Base-by-base conservation (phyloP, 2,113 vertebrate genomes). In the Chionis minor region DNA sequence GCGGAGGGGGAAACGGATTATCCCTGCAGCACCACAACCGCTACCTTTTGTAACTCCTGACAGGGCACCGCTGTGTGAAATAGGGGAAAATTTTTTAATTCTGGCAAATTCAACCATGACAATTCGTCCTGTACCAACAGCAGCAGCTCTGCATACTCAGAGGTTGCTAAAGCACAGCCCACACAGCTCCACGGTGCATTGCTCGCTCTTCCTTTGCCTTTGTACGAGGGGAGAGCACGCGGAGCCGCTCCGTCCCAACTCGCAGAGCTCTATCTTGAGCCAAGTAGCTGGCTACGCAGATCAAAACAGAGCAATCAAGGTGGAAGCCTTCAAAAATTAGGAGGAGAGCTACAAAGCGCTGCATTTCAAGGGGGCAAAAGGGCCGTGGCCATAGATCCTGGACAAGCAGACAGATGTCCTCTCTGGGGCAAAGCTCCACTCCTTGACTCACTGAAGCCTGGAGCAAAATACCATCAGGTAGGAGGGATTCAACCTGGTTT, bases 351-450 rank as follows among this genome's bases (percentile, higher is more conserved):
- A 49, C 52, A 30, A 78, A 89, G 3, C 2, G 44, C 44, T 86
- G 9, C 1, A 1, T 56, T 80, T 49, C 54, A 28, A 74, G 20
- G 80, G 51, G 51, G 8, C 2, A 52, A 69, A 88, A 0, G 58
- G 56, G 49, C 83, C 24, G 40, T 8, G 79, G 88, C 24, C 26
- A 8, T 2, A 52, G 58, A 24, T 28, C 38, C 58, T 15, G 38
- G 62, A 8, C 32, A 58, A 32, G 66, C 71, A 42, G 54, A 16
- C 5, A 6, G 0, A 1, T 5, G 32, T 5, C n/a, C 69, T 74
- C 2, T 0, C 63, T 6, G 40, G 47, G 71, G 58, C 28, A 28
- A 26, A 12, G 52, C 59, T 21, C 24, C 14, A 4, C 0, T 0
- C 7, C 15, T 15, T 14, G 69, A 47, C 44, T 52, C 62, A 19